phyloP scores from a whole-genome alignment of 1,140 invertebrate species.

The Ericerus pela region DNA sequence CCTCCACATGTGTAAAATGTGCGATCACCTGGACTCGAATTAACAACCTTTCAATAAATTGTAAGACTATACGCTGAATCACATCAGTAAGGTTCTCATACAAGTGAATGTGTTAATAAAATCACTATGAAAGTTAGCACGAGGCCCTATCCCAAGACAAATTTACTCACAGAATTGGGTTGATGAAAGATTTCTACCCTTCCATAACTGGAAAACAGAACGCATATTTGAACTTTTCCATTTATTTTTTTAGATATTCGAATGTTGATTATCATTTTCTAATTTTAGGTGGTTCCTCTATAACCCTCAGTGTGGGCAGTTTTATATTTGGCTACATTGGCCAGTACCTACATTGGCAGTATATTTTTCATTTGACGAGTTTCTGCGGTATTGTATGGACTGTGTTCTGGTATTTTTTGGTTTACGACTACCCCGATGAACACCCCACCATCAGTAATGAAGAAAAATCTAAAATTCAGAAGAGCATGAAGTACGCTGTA shows the following conservation, averaged over 20 bases:
- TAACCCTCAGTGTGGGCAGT: neutral
- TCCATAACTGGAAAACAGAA: too few species aligned
- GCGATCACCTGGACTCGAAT: too few species aligned
- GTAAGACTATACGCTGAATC: too few species aligned
- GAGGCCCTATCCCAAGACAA: too few species aligned
- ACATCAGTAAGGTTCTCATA: too few species aligned
- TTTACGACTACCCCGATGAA: slow-evolving; percentile 56
- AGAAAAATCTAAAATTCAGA: slow-evolving; percentile 54
- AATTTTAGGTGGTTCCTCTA: neutral
- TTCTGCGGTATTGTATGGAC: slow-evolving; percentile 31
- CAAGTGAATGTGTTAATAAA: too few species aligned
- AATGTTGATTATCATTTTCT: neutral
- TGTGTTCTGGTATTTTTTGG: slow-evolving; percentile 46
- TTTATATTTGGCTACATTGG: neutral
- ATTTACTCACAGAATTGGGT: too few species aligned
- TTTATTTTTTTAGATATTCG: neutral
- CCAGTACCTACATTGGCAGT: slow-evolving; percentile 32
- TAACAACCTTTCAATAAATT: too few species aligned
- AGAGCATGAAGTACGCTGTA: slow-evolving; percentile 20
- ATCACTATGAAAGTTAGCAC: too few species aligned
- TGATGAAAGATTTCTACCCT: too few species aligned
- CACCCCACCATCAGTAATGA: slow-evolving; percentile 69
- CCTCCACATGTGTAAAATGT: too few species aligned
- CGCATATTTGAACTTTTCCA: too few species aligned
- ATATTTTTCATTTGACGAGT: slow-evolving; percentile 41